Conservation (phyloP, 1,140 invertebrate species). For the Cotesia chilonis region DNA sequence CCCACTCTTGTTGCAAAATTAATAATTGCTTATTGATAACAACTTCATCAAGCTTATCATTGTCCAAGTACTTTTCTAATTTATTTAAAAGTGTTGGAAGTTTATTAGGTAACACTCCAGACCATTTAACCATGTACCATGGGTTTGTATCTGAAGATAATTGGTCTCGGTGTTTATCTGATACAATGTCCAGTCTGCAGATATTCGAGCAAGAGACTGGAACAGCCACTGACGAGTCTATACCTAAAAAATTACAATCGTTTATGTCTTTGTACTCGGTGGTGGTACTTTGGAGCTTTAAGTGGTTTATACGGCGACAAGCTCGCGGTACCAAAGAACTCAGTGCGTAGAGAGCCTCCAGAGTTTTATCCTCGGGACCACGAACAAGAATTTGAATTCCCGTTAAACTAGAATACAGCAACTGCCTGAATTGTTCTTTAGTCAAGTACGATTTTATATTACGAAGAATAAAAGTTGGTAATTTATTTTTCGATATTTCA, state of each 20-base stretch:
- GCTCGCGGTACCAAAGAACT: constrained; percentile 61
- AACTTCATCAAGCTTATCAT: constrained; percentile 58
- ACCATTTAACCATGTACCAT: constrained; percentile 56
- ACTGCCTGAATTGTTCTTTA: constrained; percentile 65
- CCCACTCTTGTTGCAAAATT: constrained; percentile 64
- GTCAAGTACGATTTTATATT: constrained; percentile 63
- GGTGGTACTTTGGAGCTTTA: constrained; percentile 43
- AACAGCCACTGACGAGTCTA: constrained; percentile 60
- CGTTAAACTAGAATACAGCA: constrained; percentile 68
- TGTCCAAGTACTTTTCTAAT: constrained; percentile 63
- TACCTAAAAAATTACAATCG: constrained; percentile 62
- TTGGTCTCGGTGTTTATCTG: constrained; percentile 48
- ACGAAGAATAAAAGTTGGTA: constrained; percentile 57
- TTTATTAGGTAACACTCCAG: constrained; percentile 58
- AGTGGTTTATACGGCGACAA: constrained; percentile 51
- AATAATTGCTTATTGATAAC: constrained; percentile 59
- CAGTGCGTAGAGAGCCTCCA: constrained; percentile 58
- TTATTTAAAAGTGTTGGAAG: constrained; percentile 61
- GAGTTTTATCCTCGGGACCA: constrained; percentile 51
- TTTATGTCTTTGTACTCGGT: constrained; percentile 58
- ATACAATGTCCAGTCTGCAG: constrained; percentile 62
- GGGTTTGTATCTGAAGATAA: constrained; percentile 46
- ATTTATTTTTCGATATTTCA: constrained; percentile 51
- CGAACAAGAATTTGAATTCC: constrained; percentile 64
- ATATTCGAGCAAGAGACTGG: constrained; percentile 58